Evolutionary conservation across 1,140 invertebrate species (phyloP), one percentile per base, ranked within the genome.

Genomic region (Tachypleus tridentatus): DNA sequence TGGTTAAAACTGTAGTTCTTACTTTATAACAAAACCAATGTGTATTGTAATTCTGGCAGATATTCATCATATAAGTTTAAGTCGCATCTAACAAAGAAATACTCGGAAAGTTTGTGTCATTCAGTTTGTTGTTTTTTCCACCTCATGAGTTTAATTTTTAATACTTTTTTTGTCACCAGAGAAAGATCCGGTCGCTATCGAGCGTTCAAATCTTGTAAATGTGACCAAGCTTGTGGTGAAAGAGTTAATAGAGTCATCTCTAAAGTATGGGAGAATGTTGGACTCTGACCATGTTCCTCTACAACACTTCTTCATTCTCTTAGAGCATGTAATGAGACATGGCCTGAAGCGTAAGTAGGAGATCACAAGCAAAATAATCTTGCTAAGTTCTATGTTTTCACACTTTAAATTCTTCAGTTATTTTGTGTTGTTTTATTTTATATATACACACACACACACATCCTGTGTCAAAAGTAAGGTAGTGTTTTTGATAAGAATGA

Each of bases 181-280:
- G 75, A 85, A 88, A 57, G 91, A 94, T 78, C 90, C 93, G 29
- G 88, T 91, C 51, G 85, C 90, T 64, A 94, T 97, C 73, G 95
- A 98, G 76, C 82, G 94, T 70, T 91, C 90, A 72, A 98, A 98
- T 79, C 81, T 98, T 72, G 86, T 98, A 61, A 97, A 97, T 77
- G 93, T 98, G 71, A 94, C 91, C 65, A 97, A 97, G 79, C 80
- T 99, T 72, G 93, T 99, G 52, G 91, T 97, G 29, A 98, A 97
- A 80, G 94, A 98, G 77, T 79, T 98, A 66, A 91, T 98, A 71
- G 93, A 97, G 79, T 94, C 94, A 68, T 97, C 93, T 0, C 78
- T 97, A 53, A 88, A 90, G 71, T 91, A 89, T 83, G 91, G 90
- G 57, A 83, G 91, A 64, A 93, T 95, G 87, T 80, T 98, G 62